phyloP scores from a whole-genome alignment of 2,797 vertebrate species.

The Chromobotia macracanthus region DNA sequence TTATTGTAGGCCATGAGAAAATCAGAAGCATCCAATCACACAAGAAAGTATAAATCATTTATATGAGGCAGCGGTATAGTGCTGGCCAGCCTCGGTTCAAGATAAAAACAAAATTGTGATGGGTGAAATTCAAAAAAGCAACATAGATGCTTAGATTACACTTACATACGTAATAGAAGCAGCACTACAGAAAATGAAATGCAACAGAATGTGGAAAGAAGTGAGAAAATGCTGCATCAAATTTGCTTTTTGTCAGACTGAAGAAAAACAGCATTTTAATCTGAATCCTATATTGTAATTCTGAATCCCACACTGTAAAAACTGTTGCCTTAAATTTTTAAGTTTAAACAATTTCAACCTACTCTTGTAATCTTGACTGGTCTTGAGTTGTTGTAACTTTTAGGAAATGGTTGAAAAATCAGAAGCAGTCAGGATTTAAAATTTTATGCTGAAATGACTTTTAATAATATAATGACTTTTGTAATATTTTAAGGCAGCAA shows the following conservation, averaged over 20 bases:
- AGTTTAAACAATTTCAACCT: too few relatives aligned
- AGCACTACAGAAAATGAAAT: constrained; percentile 24
- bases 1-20: constrained; percentile 45
- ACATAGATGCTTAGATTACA: background rate
- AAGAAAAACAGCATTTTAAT: constrained; percentile 78
- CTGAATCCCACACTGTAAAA: too few relatives aligned
- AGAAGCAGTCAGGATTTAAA: too few relatives aligned
- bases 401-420: too few relatives aligned
- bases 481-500: too few relatives aligned
- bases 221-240: too few relatives aligned
- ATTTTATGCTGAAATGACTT: too few relatives aligned
- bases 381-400: too few relatives aligned
- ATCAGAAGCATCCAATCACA: constrained; percentile 46
- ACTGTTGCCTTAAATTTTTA: too few relatives aligned
- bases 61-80: constrained; percentile 24
- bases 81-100: constrained; percentile 1
- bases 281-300: too few relatives aligned
- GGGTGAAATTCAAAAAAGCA: constrained; percentile 21
- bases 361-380: too few relatives aligned
- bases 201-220: background rate
- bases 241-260: constrained; percentile 58
- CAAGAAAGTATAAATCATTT: constrained; percentile 37
- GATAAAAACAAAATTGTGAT: constrained; percentile 3
- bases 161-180: background rate
- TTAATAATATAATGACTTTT: too few relatives aligned